Conservation (phyloP, 2,113 vertebrate genomes). For the Perognathus longimembris region DNA sequence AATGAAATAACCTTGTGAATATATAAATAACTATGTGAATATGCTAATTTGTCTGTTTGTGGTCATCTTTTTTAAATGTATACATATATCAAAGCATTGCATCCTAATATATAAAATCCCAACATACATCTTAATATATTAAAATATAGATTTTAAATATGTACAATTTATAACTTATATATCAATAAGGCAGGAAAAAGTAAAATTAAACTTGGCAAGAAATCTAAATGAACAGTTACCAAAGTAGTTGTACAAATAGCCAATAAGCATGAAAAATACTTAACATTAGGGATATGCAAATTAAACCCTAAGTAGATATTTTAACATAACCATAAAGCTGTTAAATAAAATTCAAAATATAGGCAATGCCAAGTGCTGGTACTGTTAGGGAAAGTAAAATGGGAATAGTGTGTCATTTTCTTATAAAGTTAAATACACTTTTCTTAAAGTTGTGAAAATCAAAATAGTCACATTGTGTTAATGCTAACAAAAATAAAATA, state of each 20-base stretch:
- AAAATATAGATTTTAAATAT: too few relatives aligned
- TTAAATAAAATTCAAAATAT: slow-evolving; percentile 6
- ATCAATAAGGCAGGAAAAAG: not conserved
- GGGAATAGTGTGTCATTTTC: not conserved
- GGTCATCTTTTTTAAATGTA: not conserved
- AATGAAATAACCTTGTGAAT: too few relatives aligned
- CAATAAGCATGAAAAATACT: not conserved
- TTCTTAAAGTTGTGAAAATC: not conserved
- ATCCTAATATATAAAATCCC: not conserved
- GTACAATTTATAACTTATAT: not conserved
- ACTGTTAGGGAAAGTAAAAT: slow-evolving; percentile 1
- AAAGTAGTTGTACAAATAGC: slow-evolving; percentile 1
- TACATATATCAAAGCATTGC: not conserved
- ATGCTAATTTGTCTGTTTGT: not conserved
- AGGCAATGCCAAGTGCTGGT: not conserved
- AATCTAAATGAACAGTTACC: not conserved
- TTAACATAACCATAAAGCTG: not conserved
- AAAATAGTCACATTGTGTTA: not conserved
- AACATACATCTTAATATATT: not conserved
- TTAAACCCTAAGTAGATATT: slow-evolving; percentile 4
- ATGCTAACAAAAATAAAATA: not conserved
- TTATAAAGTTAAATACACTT: not conserved
- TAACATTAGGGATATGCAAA: slow-evolving; percentile 17
- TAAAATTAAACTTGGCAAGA: slow-evolving; percentile 13
- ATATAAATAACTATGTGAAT: too few relatives aligned